Percentiles rank a stretch among this genome's conserved stretches.
Conservation (phyloP, 2,888 invertebrate genomes). For the Melanostoma mellinum region DNA sequence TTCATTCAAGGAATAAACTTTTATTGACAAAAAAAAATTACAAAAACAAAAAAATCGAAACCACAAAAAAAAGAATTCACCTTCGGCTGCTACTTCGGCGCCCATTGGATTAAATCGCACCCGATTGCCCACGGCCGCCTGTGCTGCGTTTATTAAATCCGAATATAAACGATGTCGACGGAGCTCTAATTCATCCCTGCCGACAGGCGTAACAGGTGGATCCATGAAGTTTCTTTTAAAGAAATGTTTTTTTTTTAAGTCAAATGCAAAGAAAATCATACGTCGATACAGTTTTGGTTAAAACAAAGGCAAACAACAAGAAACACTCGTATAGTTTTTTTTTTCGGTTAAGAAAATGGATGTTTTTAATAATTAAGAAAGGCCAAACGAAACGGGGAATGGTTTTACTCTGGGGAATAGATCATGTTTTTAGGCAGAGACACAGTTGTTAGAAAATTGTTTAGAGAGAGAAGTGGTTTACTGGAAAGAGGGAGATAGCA, state of each 20-base stretch:
- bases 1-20: constrained; percentile 5
- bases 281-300: constrained; percentile 17
- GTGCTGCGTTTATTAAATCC: constrained; percentile 88
- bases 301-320: constrained; percentile 9
- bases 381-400: neutral
- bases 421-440: no score
- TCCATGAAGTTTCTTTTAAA: constrained; percentile 80
- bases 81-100: constrained; percentile 85
- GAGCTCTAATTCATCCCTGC: constrained; percentile 89
- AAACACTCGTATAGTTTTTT: constrained; percentile 30
- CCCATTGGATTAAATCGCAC: constrained; percentile 90
- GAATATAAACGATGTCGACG: constrained; percentile 90
- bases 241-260: constrained; percentile 36
- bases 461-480: no score
- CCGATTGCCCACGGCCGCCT: constrained; percentile 88
- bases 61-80: constrained; percentile 59
- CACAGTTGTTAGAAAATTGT: no score
- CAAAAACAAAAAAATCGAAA: constrained; percentile 3
- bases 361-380: neutral
- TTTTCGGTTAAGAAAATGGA: constrained; percentile 12
- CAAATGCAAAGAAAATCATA: constrained; percentile 34
- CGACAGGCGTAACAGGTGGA: constrained; percentile 89
- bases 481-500: no score
- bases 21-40: neutral
- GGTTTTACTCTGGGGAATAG: no score